Percentiles rank a stretch among this genome's conserved stretches.
Conservation (phyloP, 2,888 invertebrate genomes). For the Drosophila silvestris region DNA sequence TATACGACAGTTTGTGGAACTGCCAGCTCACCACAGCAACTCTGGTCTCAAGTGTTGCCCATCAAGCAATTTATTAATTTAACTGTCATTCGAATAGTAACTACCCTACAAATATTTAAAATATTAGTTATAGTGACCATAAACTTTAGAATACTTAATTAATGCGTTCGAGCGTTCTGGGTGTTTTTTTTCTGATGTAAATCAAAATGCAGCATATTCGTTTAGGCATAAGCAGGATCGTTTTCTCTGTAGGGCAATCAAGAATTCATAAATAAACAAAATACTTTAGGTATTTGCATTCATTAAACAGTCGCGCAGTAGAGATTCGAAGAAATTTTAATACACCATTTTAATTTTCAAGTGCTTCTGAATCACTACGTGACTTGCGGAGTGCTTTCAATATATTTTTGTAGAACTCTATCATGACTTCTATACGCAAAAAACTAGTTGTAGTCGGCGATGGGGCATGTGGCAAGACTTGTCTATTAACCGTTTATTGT, state of each 20-base stretch:
- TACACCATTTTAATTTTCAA: constrained; percentile 74
- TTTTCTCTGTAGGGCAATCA: constrained; percentile 36
- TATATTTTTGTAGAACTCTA: constrained; percentile 8
- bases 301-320: constrained; percentile 11
- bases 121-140: not conserved
- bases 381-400: not conserved
- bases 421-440: constrained; percentile 96
- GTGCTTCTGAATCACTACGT: constrained; percentile 81
- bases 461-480: constrained; percentile 99
- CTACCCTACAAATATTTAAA: constrained; percentile 22
- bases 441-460: constrained; percentile 98
- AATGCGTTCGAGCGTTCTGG: not conserved
- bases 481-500: constrained; percentile 98
- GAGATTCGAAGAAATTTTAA: not conserved
- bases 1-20: constrained; percentile 5
- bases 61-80: constrained; percentile 6
- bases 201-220: not conserved
- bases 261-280: constrained; percentile 56
- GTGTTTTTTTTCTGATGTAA: no score
- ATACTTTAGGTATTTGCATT: constrained; percentile 26
- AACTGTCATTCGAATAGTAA: constrained; percentile 41
- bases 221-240: constrained; percentile 18
- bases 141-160: not conserved
- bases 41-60: constrained; percentile 41
- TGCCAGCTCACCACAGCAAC: constrained; percentile 16